Evolutionary conservation across 2,888 invertebrate genomes (phyloP).

Genomic region (Drosophila cognata): DNA sequence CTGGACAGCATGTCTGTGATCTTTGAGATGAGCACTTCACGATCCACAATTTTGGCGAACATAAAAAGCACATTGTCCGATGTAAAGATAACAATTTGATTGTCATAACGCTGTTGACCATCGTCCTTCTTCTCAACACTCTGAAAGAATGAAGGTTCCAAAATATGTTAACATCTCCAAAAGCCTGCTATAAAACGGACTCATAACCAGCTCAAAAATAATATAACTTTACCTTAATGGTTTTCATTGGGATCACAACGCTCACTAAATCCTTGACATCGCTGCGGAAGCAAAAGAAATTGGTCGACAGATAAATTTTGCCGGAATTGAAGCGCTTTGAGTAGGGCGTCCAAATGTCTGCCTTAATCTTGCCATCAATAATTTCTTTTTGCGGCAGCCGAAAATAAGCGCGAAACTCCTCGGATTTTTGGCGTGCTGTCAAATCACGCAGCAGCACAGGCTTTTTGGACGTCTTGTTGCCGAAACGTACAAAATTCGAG

Average conservation of each 20-base stretch:
- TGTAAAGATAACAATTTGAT: constrained; percentile 91
- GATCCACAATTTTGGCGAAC: constrained; percentile 94
- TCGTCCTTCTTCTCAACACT: constrained; percentile 85
- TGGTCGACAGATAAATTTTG: constrained; percentile 95
- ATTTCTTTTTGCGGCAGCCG: constrained; percentile 95
- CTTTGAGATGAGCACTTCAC: constrained; percentile 95
- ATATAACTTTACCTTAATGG: constrained; percentile 87
- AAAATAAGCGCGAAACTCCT: constrained; percentile 93
- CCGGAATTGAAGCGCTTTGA: constrained; percentile 96
- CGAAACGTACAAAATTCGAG: constrained; percentile 90
- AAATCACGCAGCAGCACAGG: constrained; percentile 97
- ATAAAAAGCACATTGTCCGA: constrained; percentile 93
- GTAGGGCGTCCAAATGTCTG: constrained; percentile 96
- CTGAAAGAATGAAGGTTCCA: constrained; percentile 46
- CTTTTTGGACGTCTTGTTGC: constrained; percentile 95
- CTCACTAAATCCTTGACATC: constrained; percentile 92
- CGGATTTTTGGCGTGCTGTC: constrained; percentile 97
- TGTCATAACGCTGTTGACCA: constrained; percentile 84
- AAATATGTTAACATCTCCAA: not conserved
- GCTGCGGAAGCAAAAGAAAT: constrained; percentile 98
- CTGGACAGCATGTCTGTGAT: constrained; percentile 94
- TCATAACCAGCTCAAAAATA: not conserved
- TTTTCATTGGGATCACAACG: constrained; percentile 94
- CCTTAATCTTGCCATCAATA: constrained; percentile 95
- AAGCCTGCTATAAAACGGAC: not conserved